These are phyloP conservation scores for Pristionchus fissidentatus DNA, from an alignment of 2,888 invertebrate species.

Conservation along the genomic window DNA sequence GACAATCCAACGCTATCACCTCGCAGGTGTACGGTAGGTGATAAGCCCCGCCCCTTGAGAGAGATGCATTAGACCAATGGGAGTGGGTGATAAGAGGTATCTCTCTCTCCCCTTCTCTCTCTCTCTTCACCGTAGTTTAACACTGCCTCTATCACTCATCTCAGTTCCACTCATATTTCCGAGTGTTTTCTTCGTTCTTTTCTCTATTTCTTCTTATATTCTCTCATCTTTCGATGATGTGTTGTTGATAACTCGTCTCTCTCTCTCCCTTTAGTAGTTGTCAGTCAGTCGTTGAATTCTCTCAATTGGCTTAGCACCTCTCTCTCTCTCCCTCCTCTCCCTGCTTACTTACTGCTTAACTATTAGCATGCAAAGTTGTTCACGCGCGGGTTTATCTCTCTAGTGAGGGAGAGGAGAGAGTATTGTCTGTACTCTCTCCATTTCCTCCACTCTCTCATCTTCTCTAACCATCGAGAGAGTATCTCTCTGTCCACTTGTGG, in stretches of 20 bases:
- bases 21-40: slow-evolving; percentile 20
- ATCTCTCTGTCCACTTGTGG: too few relatives aligned
- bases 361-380: slow-evolving; percentile 39
- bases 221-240: neutral
- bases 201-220: neutral
- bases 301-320: neutral
- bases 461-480: too few relatives aligned
- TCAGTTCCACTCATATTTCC: neutral
- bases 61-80: neutral
- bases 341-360: neutral
- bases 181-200: neutral
- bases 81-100: slow-evolving; percentile 20
- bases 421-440: neutral
- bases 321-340: neutral
- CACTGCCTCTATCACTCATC: neutral
- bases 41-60: slow-evolving; percentile 14
- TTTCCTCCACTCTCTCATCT: neutral
- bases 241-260: slow-evolving; percentile 26
- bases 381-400: slow-evolving; percentile 15
- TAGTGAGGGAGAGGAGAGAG: neutral
- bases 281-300: slow-evolving; percentile 26
- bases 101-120: neutral
- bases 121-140: slow-evolving; percentile 36
- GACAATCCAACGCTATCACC: slow-evolving; percentile 33
- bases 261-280: neutral